Base-by-base conservation (phyloP, 2,113 vertebrate species). In the Lagenorhynchus albirostris region DNA sequence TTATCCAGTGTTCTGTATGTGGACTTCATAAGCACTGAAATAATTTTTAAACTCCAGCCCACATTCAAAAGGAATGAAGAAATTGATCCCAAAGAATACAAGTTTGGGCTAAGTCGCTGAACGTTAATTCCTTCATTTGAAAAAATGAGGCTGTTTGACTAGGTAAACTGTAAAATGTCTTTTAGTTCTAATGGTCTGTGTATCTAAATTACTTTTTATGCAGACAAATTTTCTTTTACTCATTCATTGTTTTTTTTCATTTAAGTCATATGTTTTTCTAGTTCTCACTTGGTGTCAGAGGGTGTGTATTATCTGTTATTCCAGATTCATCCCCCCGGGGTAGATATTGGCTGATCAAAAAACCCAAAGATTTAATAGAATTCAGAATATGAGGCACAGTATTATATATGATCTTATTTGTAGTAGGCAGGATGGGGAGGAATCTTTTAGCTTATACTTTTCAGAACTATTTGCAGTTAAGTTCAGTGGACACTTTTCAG, bases 191-290 rank as follows among this genome's bases (percentile, higher is more conserved):
- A 76, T 15, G 90, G 63, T 58, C 38, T 92, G 9, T 85, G 12
- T 65, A 47, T 76, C 9, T 36, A 58, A 90, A 87, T 88, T 74
- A 83, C 18, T 53, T 92, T 53, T 58, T 67, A 33, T 44, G 50
- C 89, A 71, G 55, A 67, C 91, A 38, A 88, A 21, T 74, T 86
- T 95, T 82, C 53, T 94, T 92, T 92, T 77, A 92, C 60, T 96
- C 53, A 71, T 23, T 88, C 26, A 50, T 20, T 95, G 31, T 33
- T 36, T 96, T 89, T 70, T 84, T 73, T 79, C 62, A 63, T 81
- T 95, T 73, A 79, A 68, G 53, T 82, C 47, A 31, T 93, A 62
- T 63, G 18, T 68, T 94, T 96, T 96, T 62, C 29, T 65, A 60
- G 41, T 76, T 95, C 88, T 92, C 36, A 91, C 25, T 76, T 58